phyloP scores from a whole-genome alignment of 2,113 vertebrate species.

The Chelonoidis abingdonii region DNA sequence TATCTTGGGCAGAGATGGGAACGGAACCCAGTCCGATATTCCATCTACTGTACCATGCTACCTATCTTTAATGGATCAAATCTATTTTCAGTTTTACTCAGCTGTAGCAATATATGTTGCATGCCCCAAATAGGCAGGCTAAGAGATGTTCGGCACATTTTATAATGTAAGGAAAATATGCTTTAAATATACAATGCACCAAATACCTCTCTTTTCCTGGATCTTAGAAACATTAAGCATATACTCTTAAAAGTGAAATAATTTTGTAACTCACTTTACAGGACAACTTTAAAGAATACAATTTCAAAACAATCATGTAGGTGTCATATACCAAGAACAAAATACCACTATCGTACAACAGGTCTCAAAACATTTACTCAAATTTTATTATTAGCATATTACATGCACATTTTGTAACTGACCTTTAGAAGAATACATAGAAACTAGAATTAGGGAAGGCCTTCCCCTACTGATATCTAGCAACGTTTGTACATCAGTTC shows the following conservation, averaged over 20 bases:
- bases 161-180: no score
- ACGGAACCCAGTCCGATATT: accelerated
- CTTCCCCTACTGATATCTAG: neutral
- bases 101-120: neutral
- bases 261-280: neutral
- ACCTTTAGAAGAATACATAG: neutral
- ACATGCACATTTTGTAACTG: neutral
- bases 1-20: neutral
- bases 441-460: neutral
- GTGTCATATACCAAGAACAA: neutral
- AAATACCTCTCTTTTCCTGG: neutral
- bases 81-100: neutral
- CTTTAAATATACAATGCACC: neutral
- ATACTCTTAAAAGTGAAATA: neutral
- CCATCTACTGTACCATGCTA: neutral
- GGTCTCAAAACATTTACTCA: neutral
- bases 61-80: neutral
- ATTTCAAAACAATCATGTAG: neutral
- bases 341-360: neutral
- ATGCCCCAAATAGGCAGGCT: neutral
- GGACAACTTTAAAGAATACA: neutral
- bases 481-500: neutral
- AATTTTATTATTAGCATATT: neutral
- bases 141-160: neutral
- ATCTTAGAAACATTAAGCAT: neutral